Base-by-base conservation (phyloP, 2,113 vertebrate genomes). In the Chinchilla lanigera region DNA sequence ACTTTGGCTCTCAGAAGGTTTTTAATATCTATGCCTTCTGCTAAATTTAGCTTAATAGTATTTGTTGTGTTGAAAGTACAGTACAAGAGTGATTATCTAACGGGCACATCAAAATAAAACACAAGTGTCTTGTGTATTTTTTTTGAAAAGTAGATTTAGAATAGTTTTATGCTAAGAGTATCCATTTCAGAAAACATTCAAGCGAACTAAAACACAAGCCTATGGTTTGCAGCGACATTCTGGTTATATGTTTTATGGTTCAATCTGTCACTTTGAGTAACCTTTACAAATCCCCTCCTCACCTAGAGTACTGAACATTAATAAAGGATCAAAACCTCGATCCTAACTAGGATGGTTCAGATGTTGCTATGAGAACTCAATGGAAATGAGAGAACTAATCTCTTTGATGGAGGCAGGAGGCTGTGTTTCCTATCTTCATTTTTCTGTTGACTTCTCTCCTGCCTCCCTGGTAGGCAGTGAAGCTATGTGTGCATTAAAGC, bases 21-120 rank as follows among this genome's bases (percentile, higher is more conserved):
- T 98, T 97, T 97, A 98, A 97, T 97, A 97, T 96, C 96, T 92
- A 98, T 97, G 94, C 93, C 98, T 98, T 98, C 97, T 98, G 97
- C 98, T 98, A 98, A 98, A 97, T 95, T 96, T 95, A 97, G 88
- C 88, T 96, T 98, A 97, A 98, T 98, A 65, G 6, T 73, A 97
- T 97, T 97, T 98, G 90, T 98, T 98, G 96, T 93, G 67, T 93
- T 97, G 94, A 96, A 97, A 97, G 86, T 98, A 80, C 10, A 81
- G 95, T 91, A 97, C 50, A 97, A 95, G 80, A 80, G 65, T 61
- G 65, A 97, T 98, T 98, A 97, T 97, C 98, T 96, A 97, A 69
- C 97, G 96, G 95, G 63, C 86, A 95, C 95, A 98, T 97, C 75
- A 95, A 96, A 98, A 47, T 61, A 93, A 92, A 97, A 94, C 65